Conservation (phyloP, 2,888 invertebrate species). For the Polymixis flavicincta region DNA sequence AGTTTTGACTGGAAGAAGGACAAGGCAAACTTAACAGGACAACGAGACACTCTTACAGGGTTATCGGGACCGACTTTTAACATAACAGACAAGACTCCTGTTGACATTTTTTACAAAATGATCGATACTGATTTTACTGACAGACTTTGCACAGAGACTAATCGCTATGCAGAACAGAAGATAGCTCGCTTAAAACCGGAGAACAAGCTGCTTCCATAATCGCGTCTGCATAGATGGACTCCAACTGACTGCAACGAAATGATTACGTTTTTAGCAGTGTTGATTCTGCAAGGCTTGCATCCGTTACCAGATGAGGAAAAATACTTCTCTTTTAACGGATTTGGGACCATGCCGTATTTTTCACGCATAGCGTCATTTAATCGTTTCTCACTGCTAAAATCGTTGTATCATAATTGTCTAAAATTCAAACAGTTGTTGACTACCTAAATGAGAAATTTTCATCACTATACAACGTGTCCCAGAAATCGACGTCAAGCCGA, state of each 20-base stretch:
- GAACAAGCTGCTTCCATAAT: background rate
- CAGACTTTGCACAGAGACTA: background rate
- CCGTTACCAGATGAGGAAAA: background rate
- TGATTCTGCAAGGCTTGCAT: background rate
- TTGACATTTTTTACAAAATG: conserved; percentile 4
- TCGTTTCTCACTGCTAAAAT: conserved; percentile 57
- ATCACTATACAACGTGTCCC: too few species aligned
- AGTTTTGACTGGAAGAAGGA: conserved; percentile 2
- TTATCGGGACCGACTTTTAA: background rate
- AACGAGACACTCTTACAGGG: conserved; percentile 30
- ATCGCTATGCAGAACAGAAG: background rate
- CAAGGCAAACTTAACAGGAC: conserved; percentile 25
- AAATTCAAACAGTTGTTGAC: conserved; percentile 61
- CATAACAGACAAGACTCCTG: background rate
- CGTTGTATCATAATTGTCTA: conserved; percentile 53
- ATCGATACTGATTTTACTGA: background rate
- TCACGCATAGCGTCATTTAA: conserved; percentile 61
- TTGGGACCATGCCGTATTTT: conserved; percentile 64
- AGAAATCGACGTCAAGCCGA: too few species aligned
- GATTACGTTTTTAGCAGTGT: background rate
- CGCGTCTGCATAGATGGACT: background rate
- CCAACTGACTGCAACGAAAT: background rate
- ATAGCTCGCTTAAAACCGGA: background rate
- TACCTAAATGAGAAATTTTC: conserved; percentile 63
- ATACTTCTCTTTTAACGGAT: conserved; percentile 57